Percentiles rank a stretch among this genome's conserved stretches.
Conservation (phyloP, 1,140 invertebrate species). For the Bombus balteatus region DNA sequence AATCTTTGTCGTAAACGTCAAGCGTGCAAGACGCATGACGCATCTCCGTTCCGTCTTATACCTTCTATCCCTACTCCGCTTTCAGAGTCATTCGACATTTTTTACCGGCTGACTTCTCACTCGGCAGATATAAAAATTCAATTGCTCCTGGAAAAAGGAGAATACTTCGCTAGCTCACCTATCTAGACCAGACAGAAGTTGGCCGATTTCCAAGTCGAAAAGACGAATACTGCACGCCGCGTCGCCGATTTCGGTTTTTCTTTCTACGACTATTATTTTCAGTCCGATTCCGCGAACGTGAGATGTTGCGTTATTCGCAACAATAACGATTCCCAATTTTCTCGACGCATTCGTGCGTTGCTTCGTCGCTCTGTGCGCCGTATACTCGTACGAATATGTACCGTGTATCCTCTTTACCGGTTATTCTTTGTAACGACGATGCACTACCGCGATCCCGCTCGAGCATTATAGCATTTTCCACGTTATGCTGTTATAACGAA, state of each 20-base stretch:
- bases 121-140: slow-evolving; percentile 70
- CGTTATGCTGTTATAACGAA: not conserved
- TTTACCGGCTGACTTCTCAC: slow-evolving; percentile 48
- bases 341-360: slow-evolving; percentile 28
- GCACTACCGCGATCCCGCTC: not conserved
- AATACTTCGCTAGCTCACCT: slow-evolving; percentile 43
- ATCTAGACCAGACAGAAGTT: slow-evolving; percentile 55
- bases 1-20: slow-evolving; percentile 36
- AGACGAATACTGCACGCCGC: slow-evolving; percentile 34
- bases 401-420: not conserved
- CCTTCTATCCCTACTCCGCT: not conserved
- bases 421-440: not conserved
- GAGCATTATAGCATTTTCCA: not conserved
- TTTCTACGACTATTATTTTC: not conserved
- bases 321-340: slow-evolving; percentile 27
- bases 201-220: slow-evolving; percentile 63
- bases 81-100: slow-evolving; percentile 52
- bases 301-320: not conserved
- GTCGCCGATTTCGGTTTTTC: slow-evolving; percentile 41
- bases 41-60: slow-evolving; percentile 6
- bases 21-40: slow-evolving; percentile 42
- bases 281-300: not conserved
- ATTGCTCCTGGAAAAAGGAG: slow-evolving; percentile 63
- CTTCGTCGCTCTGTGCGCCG: not conserved
- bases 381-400: not conserved